phyloP scores from a whole-genome alignment of 2,113 vertebrate genomes.

The Echinops telfairi region DNA sequence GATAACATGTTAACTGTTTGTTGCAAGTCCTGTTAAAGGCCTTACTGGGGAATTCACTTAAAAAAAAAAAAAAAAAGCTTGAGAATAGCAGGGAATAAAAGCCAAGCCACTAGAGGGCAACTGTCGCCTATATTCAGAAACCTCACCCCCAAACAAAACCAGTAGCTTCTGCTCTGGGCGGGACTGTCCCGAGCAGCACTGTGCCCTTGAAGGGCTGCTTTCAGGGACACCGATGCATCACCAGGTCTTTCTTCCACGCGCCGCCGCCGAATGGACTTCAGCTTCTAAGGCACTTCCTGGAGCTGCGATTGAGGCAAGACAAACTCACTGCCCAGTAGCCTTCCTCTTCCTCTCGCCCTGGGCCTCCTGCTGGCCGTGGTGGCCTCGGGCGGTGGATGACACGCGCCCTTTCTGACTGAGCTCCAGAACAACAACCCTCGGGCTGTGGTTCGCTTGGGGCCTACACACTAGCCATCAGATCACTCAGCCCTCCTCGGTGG shows the following conservation, averaged over 20 bases:
- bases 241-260: background rate
- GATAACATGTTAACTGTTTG: no score
- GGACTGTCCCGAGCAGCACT: background rate
- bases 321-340: background rate
- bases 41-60: no score
- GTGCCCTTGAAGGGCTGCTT: background rate
- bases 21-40: no score
- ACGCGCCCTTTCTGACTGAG: background rate
- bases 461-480: rapidly evolving
- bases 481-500: background rate
- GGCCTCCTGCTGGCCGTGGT: background rate
- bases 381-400: background rate
- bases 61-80: background rate
- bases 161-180: no score
- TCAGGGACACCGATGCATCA: background rate
- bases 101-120: slow-evolving; percentile 55
- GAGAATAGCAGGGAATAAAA: background rate
- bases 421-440: background rate
- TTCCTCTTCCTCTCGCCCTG: background rate
- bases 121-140: background rate
- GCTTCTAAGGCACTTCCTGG: background rate
- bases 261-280: background rate
- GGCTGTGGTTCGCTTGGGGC: background rate
- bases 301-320: rapidly evolving
- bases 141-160: no score